phyloP scores from a whole-genome alignment of 2,888 invertebrate genomes.

The Odontothrips loti region DNA sequence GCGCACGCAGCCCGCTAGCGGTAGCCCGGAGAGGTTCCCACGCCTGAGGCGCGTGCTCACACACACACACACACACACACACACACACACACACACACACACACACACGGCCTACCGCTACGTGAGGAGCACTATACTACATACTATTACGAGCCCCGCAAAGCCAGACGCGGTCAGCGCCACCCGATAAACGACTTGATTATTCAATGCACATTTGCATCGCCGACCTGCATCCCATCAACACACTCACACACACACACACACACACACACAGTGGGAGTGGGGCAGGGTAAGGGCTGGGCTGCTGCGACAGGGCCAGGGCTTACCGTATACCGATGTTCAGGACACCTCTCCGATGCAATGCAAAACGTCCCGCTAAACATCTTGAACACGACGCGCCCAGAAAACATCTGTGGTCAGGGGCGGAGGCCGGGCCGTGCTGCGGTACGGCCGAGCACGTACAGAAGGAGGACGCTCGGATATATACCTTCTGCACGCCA shows the following conservation, averaged over 20 bases:
- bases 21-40: not conserved
- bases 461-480: too few relatives aligned
- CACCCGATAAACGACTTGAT: conserved; percentile 2
- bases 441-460: not conserved
- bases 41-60: not conserved
- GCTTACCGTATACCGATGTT: too few relatives aligned
- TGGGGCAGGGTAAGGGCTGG: not conserved
- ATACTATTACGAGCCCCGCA: not conserved
- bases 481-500: too few relatives aligned
- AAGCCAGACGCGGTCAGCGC: not conserved
- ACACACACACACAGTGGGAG: too few relatives aligned
- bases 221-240: not conserved
- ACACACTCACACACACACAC: too few relatives aligned
- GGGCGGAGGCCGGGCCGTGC: not conserved
- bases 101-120: not conserved
- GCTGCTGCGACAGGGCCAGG: not conserved
- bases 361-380: too few relatives aligned
- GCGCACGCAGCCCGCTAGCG: not conserved
- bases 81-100: not conserved
- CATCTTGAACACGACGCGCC: too few relatives aligned
- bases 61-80: not conserved
- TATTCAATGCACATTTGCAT: conserved; percentile 11
- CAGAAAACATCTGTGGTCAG: too few relatives aligned
- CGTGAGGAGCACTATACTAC: too few relatives aligned
- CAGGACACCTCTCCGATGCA: too few relatives aligned